Evolutionary conservation across 2,113 vertebrate species (phyloP).

Genomic region (Ornithorhynchus anatinus): DNA sequence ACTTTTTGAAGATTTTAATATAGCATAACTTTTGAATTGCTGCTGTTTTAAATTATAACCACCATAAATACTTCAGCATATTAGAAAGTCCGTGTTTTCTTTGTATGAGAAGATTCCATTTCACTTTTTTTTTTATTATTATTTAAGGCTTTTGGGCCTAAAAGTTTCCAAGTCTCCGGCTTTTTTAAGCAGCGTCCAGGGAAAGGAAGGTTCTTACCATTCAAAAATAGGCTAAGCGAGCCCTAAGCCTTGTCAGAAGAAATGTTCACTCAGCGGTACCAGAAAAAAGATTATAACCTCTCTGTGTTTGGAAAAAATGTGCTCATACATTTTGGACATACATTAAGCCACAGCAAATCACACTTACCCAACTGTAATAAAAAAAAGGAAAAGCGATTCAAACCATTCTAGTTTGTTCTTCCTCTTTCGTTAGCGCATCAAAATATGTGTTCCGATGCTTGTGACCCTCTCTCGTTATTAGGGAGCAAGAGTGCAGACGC

Average conservation of each 20-base stretch:
- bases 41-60: conserved; percentile 77
- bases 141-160: conserved; percentile 30
- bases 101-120: conserved; percentile 35
- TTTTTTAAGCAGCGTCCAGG: conserved; percentile 22
- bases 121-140: conserved; percentile 32
- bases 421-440: not conserved
- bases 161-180: conserved; percentile 25
- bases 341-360: conserved; percentile 37
- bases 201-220: not conserved
- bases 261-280: conserved; percentile 29
- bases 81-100: conserved; percentile 44
- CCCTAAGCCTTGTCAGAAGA: not conserved
- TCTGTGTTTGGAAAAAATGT: conserved; percentile 3
- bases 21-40: conserved; percentile 63
- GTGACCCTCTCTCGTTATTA: not conserved
- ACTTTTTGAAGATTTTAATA: conserved; percentile 66
- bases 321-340: conserved; percentile 42
- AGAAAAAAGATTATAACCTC: conserved; percentile 6
- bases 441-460: not conserved
- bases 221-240: conserved; percentile 12
- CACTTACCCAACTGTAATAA: conserved; percentile 64
- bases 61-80: conserved; percentile 57
- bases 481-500: no score
- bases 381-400: conserved; percentile 56
- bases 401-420: conserved; percentile 15